Evolutionary conservation across 2,888 invertebrate species (phyloP), one percentile per base, ranked within the genome.

Genomic region (Leistus spinibarbis): DNA sequence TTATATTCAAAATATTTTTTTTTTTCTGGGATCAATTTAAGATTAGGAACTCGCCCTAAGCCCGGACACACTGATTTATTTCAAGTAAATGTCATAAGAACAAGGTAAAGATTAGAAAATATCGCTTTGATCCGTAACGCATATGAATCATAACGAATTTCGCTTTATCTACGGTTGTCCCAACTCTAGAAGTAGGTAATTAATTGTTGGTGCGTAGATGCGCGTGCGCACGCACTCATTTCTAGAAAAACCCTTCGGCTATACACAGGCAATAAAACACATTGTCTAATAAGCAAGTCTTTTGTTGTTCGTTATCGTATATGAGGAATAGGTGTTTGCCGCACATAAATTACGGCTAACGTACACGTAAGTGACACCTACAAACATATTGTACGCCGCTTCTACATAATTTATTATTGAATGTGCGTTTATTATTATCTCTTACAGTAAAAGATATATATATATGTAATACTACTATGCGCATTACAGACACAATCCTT

Each of bases 291-390:
- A 60, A 60, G 17, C 60, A 9, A 60, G 4, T 10, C 60, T 16
- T 60, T 60, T 19, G 19, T 16, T 57, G 40, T 60, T 60, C 60
- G 60, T 60, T 60, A 60, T 16, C 60, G 40, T 4, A 3, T 53
- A 54, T 60, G 60, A 60, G 10, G n/a, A 20, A 60, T 60, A 60
- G 60, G 60, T 60, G 60, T 20, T 20, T 60, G 60, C 22, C 19
- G 60, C 40, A 19, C 19, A 60, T 60, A 22, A 60, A 60, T 60
- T 17, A 60, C 20, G 16, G 13, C 60, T 10, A 17, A 40, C 40
- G 40, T 40, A 40, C 40, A 40, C 40, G 40, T 40, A 40, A 40
- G 40, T 40, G 40, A 60, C 60, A 60, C 60, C 60, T 60, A 60
- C 19, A 60, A 19, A 19, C 60, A 56, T 19, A 56, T 19, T 40